phyloP scores from a whole-genome alignment of 2,888 invertebrate genomes.

The Drosophila borealis region DNA sequence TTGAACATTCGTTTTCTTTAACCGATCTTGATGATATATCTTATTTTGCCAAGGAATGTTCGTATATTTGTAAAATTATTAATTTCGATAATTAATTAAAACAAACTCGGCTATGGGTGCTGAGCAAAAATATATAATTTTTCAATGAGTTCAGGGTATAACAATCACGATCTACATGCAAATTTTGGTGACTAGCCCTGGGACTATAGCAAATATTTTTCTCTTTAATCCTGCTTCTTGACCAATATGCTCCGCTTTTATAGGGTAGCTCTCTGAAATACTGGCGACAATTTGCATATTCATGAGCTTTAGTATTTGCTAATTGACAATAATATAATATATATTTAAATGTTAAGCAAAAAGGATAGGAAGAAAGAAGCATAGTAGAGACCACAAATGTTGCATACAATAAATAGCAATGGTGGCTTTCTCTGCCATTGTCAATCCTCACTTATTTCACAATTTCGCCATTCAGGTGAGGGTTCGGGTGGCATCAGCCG shows the following conservation, averaged over 20 bases:
- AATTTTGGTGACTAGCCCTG: too few species aligned
- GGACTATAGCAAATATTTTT: too few species aligned
- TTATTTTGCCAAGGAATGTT: too few species aligned
- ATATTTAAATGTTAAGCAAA: conserved; percentile 43
- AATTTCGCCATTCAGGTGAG: conserved; percentile 86
- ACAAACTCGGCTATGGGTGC: too few species aligned
- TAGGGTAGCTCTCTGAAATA: conserved; percentile 31
- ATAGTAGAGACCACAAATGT: conserved; percentile 40
- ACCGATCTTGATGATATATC: too few species aligned
- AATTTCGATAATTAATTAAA: too few species aligned
- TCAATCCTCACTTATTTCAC: conserved; percentile 41
- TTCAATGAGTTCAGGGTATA: too few species aligned
- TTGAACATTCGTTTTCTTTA: too few species aligned
- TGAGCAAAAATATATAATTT: too few species aligned
- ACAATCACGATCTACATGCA: too few species aligned
- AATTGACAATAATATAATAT: conserved; percentile 75
- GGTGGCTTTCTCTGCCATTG: conserved; percentile 36
- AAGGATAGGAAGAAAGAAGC: conserved; percentile 3
- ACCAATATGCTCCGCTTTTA: conserved; percentile 22
- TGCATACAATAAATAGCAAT: conserved; percentile 60
- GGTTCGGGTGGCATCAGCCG: conserved; percentile 90
- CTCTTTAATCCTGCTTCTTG: not conserved
- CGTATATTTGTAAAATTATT: too few species aligned
- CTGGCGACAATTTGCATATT: conserved; percentile 67
- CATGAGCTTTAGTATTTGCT: conserved; percentile 77